phyloP scores from a whole-genome alignment of 2,113 vertebrate species.

The Odontesthes bonariensis region DNA sequence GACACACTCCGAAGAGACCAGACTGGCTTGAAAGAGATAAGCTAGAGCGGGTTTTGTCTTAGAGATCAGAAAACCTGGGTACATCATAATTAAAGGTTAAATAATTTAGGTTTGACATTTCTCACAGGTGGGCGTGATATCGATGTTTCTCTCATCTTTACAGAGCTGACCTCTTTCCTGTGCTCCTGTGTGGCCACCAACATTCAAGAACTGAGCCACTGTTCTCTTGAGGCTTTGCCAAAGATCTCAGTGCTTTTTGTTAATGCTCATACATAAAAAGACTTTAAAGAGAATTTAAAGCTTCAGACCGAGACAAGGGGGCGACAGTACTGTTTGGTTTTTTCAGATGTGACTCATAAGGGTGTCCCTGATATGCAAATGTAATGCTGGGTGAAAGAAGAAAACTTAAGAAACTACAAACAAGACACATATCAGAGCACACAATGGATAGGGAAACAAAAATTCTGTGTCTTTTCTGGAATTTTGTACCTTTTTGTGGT shows the following conservation, averaged over 20 bases:
- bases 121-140: neutral
- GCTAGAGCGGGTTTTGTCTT: conserved; percentile 3
- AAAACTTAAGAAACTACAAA: no score
- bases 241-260: conserved; percentile 13
- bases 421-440: no score
- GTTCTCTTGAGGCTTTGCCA: neutral
- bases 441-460: no score
- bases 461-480: no score
- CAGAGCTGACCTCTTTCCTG: neutral
- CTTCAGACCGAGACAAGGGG: no score
- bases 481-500: no score
- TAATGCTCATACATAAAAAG: neutral
- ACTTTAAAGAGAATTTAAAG: no score
- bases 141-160: neutral
- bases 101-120: conserved; percentile 12
- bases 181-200: no score
- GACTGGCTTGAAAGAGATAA: neutral
- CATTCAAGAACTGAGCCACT: neutral
- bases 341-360: no score
- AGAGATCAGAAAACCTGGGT: neutral
- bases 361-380: no score
- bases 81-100: neutral
- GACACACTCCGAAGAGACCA: neutral
- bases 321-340: no score
- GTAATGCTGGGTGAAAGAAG: no score